A percentile compares a stretch with the other conserved stretches of the same genome.
phyloP scores from a whole-genome alignment of 2,113 vertebrate genomes.

The Meles meles region DNA sequence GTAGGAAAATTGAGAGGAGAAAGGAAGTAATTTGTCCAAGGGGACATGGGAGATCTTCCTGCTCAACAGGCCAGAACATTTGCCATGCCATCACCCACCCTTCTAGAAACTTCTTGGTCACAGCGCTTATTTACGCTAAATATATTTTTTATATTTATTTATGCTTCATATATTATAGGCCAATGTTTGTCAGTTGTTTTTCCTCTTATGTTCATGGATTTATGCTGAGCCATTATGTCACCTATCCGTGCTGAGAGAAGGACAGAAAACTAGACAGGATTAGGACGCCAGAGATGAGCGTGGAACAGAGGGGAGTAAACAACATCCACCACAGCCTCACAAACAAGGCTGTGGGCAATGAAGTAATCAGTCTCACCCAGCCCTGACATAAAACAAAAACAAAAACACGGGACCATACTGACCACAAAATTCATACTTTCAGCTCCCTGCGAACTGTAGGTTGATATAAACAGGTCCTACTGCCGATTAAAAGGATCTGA shows the following conservation, averaged over 20 bases:
- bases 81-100: background rate
- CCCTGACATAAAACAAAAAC: background rate
- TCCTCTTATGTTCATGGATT: background rate
- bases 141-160: background rate
- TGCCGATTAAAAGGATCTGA: background rate
- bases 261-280: constrained; percentile 50
- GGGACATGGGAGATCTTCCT: background rate
- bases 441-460: background rate
- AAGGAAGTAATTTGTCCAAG: background rate
- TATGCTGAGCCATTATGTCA: constrained; percentile 37
- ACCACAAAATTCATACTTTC: background rate
- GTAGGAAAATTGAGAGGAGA: background rate
- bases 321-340: background rate
- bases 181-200: background rate
- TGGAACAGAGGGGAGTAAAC: background rate
- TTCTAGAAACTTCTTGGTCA: background rate
- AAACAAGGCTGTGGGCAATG: constrained; percentile 36
- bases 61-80: background rate
- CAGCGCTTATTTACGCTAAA: background rate
- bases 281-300: background rate
- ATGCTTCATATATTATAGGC: background rate
- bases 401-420: background rate
- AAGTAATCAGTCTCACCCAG: constrained; percentile 46
- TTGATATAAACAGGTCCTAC: background rate
- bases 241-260: background rate